Evolutionary conservation across 1,140 invertebrate genomes (phyloP).

Genomic region (Lepidostoma basale): DNA sequence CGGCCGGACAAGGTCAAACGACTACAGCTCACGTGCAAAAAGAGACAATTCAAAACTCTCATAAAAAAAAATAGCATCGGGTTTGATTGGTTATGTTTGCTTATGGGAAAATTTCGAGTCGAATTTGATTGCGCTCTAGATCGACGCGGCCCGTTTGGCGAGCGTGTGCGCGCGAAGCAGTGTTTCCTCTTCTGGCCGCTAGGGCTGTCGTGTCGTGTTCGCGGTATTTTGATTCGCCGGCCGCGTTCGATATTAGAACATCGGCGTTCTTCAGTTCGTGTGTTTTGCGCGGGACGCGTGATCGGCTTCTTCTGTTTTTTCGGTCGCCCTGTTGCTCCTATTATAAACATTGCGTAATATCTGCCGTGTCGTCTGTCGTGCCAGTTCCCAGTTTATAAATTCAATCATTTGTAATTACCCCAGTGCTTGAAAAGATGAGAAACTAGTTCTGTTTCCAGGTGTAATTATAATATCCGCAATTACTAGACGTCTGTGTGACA

Average conservation of each 20-base stretch:
- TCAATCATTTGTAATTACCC: no score
- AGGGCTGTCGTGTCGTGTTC: constrained; percentile 20
- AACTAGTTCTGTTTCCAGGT: not conserved
- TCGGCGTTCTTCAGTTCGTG: not conserved
- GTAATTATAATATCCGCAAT: not conserved
- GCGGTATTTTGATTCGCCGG: not conserved
- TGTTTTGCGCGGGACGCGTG: constrained; percentile 6
- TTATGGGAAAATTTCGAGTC: not conserved
- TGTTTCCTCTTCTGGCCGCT: constrained; percentile 28
- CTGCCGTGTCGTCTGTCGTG: not conserved
- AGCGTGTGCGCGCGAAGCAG: constrained; percentile 8
- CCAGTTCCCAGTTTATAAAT: not conserved
- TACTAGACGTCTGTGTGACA: not conserved
- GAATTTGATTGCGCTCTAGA: not conserved
- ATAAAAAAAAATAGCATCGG: not conserved
- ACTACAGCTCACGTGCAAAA: not conserved
- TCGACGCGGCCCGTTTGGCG: not conserved
- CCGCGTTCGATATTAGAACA: constrained; percentile 9
- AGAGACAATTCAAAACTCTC: not conserved
- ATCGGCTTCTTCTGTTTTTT: not conserved
- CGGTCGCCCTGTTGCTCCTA: constrained; percentile 30
- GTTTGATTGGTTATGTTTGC: not conserved
- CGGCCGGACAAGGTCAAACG: not conserved
- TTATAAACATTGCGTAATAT: constrained; percentile 27
- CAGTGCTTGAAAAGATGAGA: not conserved